These are phyloP conservation scores for Podarcis siculus DNA, from an alignment of 2,797 vertebrate species.

Conservation along the genomic window DNA sequence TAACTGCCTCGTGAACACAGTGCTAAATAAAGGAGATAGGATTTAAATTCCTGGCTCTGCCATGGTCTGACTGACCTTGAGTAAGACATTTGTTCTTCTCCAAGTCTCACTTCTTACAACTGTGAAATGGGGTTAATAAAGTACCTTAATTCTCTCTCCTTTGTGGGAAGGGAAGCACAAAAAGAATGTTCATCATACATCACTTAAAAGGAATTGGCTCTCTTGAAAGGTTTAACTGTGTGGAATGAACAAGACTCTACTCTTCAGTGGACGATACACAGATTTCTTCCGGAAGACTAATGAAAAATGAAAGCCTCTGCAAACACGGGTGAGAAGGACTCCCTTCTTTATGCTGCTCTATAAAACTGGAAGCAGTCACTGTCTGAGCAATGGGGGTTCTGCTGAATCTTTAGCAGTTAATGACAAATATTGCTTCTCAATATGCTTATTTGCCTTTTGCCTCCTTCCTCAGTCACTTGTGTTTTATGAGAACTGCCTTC, in stretches of 20 bases:
- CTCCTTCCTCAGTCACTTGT: not conserved
- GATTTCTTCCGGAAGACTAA: not conserved
- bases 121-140: constrained; percentile 7
- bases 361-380: not conserved
- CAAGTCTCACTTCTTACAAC: not conserved
- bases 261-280: accelerated
- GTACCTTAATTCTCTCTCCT: not conserved
- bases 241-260: not conserved
- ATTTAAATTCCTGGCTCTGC: not conserved
- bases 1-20: not conserved
- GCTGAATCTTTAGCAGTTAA: not conserved
- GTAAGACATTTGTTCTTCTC: not conserved
- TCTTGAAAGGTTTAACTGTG: accelerated
- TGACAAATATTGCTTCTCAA: not conserved
- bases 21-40: not conserved
- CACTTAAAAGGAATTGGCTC: not conserved
- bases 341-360: not conserved
- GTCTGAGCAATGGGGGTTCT: not conserved
- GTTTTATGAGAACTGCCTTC: not conserved
- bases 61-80: not conserved
- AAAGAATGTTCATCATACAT: accelerated
- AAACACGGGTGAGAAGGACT: not conserved
- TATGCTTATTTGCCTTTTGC: not conserved
- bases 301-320: not conserved
- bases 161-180: not conserved